Base-by-base conservation (phyloP, 2,888 invertebrate genomes). In the Cheilosia soror region DNA sequence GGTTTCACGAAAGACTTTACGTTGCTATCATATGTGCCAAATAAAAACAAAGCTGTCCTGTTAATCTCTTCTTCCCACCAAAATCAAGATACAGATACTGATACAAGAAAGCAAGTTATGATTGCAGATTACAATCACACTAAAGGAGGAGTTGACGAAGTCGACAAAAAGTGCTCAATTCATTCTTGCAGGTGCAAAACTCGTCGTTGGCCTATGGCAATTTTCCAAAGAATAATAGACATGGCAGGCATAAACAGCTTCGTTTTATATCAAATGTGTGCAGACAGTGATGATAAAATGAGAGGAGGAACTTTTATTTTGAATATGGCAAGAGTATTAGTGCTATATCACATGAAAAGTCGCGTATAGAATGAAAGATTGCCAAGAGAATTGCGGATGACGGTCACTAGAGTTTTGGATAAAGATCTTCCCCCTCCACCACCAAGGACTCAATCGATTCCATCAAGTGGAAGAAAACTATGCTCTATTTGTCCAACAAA, bases 111-210 rank as follows among this genome's bases (percentile, higher is more conserved):
- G 71, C 76, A 77, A 60, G 20, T 60, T 33, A 76, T 87, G 85
- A 82, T 85, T 47, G 66, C 60, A 68, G 71, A 84, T 42, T 84
- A 81, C 49, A 83, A 83, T 51, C 11, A 51, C 65, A 84, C 81
- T 27, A 81, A 76, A 29, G 60, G 51, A 60, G 65, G 51, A 37
- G 63, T 75, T 75, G 63, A 75, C 55, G 73, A 69, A 47, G 49
- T 86, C 47, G 72, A 87, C 42, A 83, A 80, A 33, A 87, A 87
- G 76, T 87, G 73, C 42, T 79, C 80, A n/a, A 55, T 80, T 63
- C 83, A 80, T 87, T 80, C 83, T 53, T 76, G 79, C 60, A 80
- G 84, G 58, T 68, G 87, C 49, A 77, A 83, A 83, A 76, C 79
- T 79, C 75, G 66, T 58, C 82, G 82, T 71, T 82, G 75, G 82